Evolutionary conservation across 2,888 invertebrate species (phyloP).

Genomic region (Cybosia mesomella): DNA sequence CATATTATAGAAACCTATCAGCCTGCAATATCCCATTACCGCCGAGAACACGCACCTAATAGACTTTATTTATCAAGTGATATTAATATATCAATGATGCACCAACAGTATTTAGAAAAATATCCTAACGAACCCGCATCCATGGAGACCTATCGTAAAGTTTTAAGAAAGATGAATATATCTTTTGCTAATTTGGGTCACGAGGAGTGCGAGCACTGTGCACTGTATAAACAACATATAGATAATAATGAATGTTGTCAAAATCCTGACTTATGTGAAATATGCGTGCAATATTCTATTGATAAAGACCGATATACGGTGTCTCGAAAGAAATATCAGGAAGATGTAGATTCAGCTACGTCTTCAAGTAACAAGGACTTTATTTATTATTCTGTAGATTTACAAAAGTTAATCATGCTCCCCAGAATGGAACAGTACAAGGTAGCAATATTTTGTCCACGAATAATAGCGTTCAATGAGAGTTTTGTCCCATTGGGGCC

Average conservation of each 20-base stretch:
- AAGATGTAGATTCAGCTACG: constrained; percentile 14
- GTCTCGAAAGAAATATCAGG: constrained; percentile 21
- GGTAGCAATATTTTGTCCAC: constrained; percentile 4
- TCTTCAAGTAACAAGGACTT: constrained; percentile 14
- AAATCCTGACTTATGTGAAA: constrained; percentile 15
- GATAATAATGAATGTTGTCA: constrained; percentile 5
- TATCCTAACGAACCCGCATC: constrained; percentile 12
- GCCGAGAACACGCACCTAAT: constrained; percentile 29
- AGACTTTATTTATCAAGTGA: constrained; percentile 34
- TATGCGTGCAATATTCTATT: constrained; percentile 1
- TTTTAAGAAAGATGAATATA: constrained; percentile 32
- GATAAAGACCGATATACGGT: constrained; percentile 17
- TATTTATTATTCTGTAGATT: constrained; percentile 12
- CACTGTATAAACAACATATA: constrained; percentile 16
- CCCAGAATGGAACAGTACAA: neutral
- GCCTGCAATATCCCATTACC: constrained; percentile 30
- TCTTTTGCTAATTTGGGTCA: constrained; percentile 33
- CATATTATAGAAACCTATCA: constrained; percentile 21
- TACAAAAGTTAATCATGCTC: neutral
- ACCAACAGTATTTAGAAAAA: constrained; percentile 5
- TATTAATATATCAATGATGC: constrained; percentile 28
- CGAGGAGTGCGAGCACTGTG: constrained; percentile 17
- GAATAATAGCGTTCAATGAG: neutral
- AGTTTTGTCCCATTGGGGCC: neutral
- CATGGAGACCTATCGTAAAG: constrained; percentile 26